Base-by-base conservation (phyloP, 2,888 invertebrate genomes). In the Athetis lepigone region DNA sequence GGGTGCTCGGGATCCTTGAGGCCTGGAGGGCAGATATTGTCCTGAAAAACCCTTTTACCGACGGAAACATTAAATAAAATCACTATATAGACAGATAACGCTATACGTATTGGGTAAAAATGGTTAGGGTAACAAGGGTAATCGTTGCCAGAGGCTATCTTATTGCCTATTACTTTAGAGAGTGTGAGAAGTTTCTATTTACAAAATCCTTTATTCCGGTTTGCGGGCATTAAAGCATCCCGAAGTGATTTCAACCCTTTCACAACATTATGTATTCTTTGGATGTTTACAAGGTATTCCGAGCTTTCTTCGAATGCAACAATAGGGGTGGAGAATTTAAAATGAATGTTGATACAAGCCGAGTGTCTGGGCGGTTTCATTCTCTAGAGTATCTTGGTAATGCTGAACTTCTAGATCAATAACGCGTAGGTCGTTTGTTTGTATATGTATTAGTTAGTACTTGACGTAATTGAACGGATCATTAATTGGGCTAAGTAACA, bases 61-160 rank as follows among this genome's bases (percentile, higher is more conserved):
- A 69, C 76, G 81, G 84, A 85, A 83, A 82, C 84, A 87, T 88
- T 85, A 83, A 82, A 85, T 83, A 82, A 82, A 86, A 79, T 74
- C 74, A 65, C 61, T 73, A 51, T 63, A 72, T 59, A 63, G 55
- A 57, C 58, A 61, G 80, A 83, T 83, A 85, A 85, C 71, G 57
- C 57, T 60, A 6, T 58, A 70, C 39, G 46, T 77, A 68, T 75
- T 67, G 72, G 69, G 77, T 72, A 75, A 72, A 80, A 77, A 80
- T 75, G 77, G 62, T 43, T 51, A 52, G 66, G 73, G 70, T 75
- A 79, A 71, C 75, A 71, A 47, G 60, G 54, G 45, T 64, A 58
- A 79, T 61, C 51, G 75, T 18, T 37, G 56, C 52, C 43, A 8
- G 33, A 19, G 71, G 72, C 64, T 75, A 61, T 66, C 50, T 64